Conservation (phyloP, 2,113 vertebrate genomes). For the Corythaeola cristata region DNA sequence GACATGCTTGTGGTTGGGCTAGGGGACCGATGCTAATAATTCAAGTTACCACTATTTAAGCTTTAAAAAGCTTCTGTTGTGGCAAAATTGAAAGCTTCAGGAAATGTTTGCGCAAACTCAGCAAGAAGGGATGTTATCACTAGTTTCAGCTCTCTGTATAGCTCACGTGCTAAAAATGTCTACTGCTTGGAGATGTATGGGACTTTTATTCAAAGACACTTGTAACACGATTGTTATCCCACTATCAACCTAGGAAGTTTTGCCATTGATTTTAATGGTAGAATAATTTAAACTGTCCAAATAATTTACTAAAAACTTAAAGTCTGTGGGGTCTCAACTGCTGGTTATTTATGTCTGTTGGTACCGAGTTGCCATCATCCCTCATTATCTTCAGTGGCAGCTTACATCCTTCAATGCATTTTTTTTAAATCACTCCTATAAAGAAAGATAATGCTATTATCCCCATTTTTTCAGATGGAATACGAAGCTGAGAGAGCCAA, state of each 20-base stretch:
- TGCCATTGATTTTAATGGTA: not conserved
- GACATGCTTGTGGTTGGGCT: slow-evolving; percentile 57
- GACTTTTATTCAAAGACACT: not conserved
- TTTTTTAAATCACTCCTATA: not conserved
- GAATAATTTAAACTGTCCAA: not conserved
- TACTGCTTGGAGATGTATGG: not conserved
- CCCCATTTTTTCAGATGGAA: not conserved
- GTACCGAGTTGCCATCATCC: not conserved
- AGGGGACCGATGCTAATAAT: slow-evolving; percentile 31
- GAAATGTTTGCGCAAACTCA: slow-evolving; percentile 50
- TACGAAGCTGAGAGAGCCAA: not conserved
- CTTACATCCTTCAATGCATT: not conserved
- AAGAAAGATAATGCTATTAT: not conserved
- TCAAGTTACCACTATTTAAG: slow-evolving; percentile 49
- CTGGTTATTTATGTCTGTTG: not conserved
- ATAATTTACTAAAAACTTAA: not conserved
- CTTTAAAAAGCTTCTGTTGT: slow-evolving; percentile 47
- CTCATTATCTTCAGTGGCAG: not conserved
- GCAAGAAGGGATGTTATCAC: slow-evolving; percentile 26
- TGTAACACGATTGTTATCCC: not conserved
- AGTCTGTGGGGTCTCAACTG: not conserved
- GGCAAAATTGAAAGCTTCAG: slow-evolving; percentile 47
- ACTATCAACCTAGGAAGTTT: not conserved
- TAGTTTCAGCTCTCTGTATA: not conserved
- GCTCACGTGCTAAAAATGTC: not conserved